Conservation (phyloP, 2,797 vertebrate genomes). For the Hippocampus kuda region DNA sequence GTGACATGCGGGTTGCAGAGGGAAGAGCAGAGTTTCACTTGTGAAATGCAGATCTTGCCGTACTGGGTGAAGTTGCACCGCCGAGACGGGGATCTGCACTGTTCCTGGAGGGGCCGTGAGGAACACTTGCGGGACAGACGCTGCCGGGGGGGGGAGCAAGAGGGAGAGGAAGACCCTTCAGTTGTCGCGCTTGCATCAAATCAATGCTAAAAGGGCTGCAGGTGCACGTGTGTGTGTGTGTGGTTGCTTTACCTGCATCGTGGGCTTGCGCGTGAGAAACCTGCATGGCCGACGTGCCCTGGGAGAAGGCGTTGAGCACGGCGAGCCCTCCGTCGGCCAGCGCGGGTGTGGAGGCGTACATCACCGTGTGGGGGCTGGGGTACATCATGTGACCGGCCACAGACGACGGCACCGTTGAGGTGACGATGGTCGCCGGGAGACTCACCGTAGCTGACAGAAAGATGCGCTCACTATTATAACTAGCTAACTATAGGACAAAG, state of each 20-base stretch:
- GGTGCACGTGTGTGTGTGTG: too few relatives aligned
- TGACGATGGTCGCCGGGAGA: slow-evolving; percentile 94
- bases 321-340: slow-evolving; percentile 86
- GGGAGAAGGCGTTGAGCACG: slow-evolving; percentile 95
- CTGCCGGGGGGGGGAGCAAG: slow-evolving; percentile 30
- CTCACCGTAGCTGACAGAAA: slow-evolving; percentile 68
- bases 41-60: slow-evolving; percentile 76
- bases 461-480: neutral
- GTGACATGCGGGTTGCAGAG: slow-evolving; percentile 69
- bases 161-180: neutral
- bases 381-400: slow-evolving; percentile 99
- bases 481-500: neutral
- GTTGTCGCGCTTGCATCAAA: neutral
- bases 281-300: slow-evolving; percentile 87
- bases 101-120: slow-evolving; percentile 90
- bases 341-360: slow-evolving; percentile 87
- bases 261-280: slow-evolving; percentile 86
- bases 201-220: too few relatives aligned
- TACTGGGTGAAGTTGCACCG: slow-evolving; percentile 98
- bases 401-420: slow-evolving; percentile 86
- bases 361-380: slow-evolving; percentile 87
- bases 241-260: slow-evolving; percentile 64
- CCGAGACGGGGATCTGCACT: slow-evolving; percentile 92
- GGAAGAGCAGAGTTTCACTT: slow-evolving; percentile 75
- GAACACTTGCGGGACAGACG: slow-evolving; percentile 83